These are phyloP conservation scores for Hipparchia sbordonii DNA, from an alignment of 2,888 invertebrate species.

Conservation along the genomic window DNA sequence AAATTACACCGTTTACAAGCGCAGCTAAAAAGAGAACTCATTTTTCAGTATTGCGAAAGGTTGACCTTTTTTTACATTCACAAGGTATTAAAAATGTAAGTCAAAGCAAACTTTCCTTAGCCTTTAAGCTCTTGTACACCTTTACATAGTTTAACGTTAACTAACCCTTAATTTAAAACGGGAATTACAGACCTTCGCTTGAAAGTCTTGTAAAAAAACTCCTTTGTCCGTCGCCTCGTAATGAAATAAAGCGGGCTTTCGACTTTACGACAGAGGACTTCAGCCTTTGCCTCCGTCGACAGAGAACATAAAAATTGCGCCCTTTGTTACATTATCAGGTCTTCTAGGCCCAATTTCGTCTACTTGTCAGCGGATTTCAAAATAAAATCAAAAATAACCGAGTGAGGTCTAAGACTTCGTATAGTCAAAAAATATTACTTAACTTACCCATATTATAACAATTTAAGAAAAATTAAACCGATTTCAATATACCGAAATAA, in stretches of 20 bases:
- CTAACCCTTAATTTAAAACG: slow-evolving; percentile 19
- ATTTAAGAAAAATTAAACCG: too few relatives aligned
- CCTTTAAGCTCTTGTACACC: slow-evolving; percentile 1
- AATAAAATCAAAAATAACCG: too few relatives aligned
- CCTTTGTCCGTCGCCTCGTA: slow-evolving; percentile 21
- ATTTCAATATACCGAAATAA: too few relatives aligned
- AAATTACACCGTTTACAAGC: background rate
- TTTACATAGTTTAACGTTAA: slow-evolving; percentile 21
- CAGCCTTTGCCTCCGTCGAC: background rate
- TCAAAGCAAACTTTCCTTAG: slow-evolving; percentile 15
- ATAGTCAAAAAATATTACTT: too few relatives aligned
- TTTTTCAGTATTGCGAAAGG: background rate
- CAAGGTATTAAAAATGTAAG: background rate
- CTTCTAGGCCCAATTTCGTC: too few relatives aligned
- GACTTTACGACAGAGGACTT: background rate
- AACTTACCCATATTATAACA: too few relatives aligned
- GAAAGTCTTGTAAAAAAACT: slow-evolving; percentile 6
- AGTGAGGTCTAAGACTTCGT: too few relatives aligned
- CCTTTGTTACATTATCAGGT: too few relatives aligned
- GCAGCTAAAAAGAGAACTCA: background rate
- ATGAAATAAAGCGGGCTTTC: slow-evolving; percentile 26
- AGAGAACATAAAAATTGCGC: too few relatives aligned
- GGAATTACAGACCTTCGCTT: slow-evolving; percentile 14
- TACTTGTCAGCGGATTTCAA: too few relatives aligned
- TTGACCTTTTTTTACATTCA: slow-evolving; percentile 6